Percentiles rank a stretch among this genome's conserved stretches.
Conservation (phyloP, 2,113 vertebrate species). For the Brachyhypopomus gauderio region DNA sequence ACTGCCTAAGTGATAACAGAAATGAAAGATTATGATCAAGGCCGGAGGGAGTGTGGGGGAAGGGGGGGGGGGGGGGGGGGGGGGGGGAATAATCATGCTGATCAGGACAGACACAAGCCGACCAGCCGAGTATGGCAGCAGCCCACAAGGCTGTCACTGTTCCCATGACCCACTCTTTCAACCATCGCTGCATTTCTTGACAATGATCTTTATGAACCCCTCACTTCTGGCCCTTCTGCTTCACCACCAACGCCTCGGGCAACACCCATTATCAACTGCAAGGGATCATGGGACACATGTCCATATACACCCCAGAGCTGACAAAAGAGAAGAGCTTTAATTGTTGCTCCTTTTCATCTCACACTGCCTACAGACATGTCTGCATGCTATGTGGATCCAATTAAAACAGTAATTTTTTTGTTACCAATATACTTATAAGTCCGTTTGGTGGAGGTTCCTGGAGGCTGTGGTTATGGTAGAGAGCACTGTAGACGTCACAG, state of each 20-base stretch:
- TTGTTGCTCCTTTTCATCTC: slow-evolving; percentile 57
- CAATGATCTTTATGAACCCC: background rate
- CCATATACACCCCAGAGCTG: slow-evolving; percentile 33
- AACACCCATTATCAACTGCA: slow-evolving; percentile 56
- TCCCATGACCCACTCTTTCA: slow-evolving; percentile 16
- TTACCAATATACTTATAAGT: slow-evolving; percentile 60
- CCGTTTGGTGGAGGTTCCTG: slow-evolving; percentile 39
- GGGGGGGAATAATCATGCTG: background rate
- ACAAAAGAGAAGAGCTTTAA: slow-evolving; percentile 54
- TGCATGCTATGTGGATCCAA: slow-evolving; percentile 63
- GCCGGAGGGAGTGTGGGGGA: background rate
- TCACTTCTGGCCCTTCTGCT: slow-evolving; percentile 10
- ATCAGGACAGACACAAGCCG: background rate
- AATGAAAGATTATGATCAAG: background rate
- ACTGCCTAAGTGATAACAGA: background rate
- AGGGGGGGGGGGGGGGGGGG: background rate
- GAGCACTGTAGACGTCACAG: background rate
- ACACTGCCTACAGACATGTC: slow-evolving; percentile 65
- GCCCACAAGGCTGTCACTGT: slow-evolving; percentile 19
- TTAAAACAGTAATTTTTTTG: slow-evolving; percentile 65
- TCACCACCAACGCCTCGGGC: slow-evolving; percentile 35
- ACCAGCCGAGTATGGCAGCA: background rate
- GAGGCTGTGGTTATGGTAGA: slow-evolving; percentile 26
- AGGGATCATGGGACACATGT: slow-evolving; percentile 45
- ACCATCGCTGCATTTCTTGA: background rate